Percentiles rank a stretch among this genome's conserved stretches.
Conservation (phyloP, 2,888 invertebrate species). For the Nephrocerus scutellatus region DNA sequence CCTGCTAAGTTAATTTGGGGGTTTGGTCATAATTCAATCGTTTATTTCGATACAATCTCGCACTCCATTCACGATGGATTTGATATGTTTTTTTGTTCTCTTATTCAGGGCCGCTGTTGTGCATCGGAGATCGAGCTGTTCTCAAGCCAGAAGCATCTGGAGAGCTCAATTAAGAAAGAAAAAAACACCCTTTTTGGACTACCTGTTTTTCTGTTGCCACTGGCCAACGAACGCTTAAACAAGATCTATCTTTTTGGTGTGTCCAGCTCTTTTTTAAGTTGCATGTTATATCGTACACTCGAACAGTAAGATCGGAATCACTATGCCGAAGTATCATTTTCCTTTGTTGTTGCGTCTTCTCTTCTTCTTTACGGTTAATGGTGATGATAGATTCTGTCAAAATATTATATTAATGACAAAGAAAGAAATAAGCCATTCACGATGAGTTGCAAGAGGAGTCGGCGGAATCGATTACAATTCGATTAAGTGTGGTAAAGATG, state of each 20-base stretch:
- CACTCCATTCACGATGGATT: too few relatives aligned
- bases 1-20: too few relatives aligned
- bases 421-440: too few relatives aligned
- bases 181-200: conserved; percentile 21
- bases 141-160: too few relatives aligned
- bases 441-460: too few relatives aligned
- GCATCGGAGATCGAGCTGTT: too few relatives aligned
- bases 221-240: too few relatives aligned
- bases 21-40: too few relatives aligned
- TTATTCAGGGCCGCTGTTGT: too few relatives aligned
- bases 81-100: neutral
- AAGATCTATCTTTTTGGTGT: too few relatives aligned
- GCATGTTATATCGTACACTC: neutral
- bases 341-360: neutral
- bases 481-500: too few relatives aligned
- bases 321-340: neutral
- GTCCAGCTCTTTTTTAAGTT: conserved; percentile 18
- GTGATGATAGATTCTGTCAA: conserved; percentile 24
- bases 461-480: conserved; percentile 16
- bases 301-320: neutral
- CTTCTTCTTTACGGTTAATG: neutral
- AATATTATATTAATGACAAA: conserved; percentile 23
- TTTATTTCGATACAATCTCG: too few relatives aligned
- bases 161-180: conserved; percentile 24
- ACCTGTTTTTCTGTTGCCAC: conserved; percentile 23